A percentile compares a stretch with the other conserved stretches of the same genome.
phyloP scores from a whole-genome alignment of 2,113 vertebrate genomes.

The Copsychus sechellarum region DNA sequence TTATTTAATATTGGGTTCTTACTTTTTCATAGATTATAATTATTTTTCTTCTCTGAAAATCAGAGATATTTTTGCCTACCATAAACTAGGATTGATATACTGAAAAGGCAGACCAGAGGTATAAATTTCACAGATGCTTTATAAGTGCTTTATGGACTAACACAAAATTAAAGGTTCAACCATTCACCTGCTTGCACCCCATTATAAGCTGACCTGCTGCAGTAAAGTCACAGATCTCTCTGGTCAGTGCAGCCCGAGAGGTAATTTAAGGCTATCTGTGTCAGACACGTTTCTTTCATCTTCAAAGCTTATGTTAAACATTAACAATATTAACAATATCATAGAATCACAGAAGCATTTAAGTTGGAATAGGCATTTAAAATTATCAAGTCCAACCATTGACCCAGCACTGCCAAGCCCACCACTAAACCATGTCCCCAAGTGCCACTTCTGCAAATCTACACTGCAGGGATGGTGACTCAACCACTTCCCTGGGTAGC shows the following conservation, averaged over 20 bases:
- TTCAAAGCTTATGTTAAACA: background rate
- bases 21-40: background rate
- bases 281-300: background rate
- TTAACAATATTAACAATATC: background rate
- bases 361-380: background rate
- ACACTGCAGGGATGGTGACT: background rate
- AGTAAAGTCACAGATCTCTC: background rate
- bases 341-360: background rate
- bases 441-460: background rate
- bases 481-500: background rate
- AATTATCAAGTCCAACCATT: background rate
- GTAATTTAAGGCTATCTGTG: background rate
- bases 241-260: background rate
- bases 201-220: background rate
- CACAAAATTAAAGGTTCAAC: background rate
- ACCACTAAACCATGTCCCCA: background rate
- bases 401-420: background rate
- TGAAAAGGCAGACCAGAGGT: background rate
- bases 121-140: background rate
- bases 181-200: background rate
- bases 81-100: background rate
- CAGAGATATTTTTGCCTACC: background rate
- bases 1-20: background rate
- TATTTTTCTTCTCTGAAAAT: background rate
- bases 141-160: background rate